Evolutionary conservation across 35 echinoderm and acorn worm species (phyloP).

Genomic region (Heliocidaris tuberculata): DNA sequence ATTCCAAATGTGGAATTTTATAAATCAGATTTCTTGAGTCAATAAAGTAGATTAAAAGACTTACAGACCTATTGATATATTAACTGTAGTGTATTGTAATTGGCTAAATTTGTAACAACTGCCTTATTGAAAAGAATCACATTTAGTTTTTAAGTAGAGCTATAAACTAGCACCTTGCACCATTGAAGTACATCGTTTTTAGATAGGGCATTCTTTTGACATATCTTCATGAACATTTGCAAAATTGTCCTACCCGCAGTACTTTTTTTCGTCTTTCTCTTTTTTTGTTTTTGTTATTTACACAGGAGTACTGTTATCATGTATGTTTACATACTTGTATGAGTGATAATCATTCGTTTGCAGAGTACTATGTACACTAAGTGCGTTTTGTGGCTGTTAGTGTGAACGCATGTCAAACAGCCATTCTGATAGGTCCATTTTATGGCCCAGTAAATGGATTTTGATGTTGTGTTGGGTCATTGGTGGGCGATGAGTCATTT

Average conservation of each 20-base stretch:
- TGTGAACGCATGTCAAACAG: not conserved
- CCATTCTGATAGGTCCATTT: not conserved
- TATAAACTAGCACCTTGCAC: not conserved
- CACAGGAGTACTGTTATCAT: not conserved
- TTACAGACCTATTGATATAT: too few relatives aligned
- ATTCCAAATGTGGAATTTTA: too few relatives aligned
- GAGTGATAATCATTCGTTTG: not conserved
- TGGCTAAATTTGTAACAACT: too few relatives aligned
- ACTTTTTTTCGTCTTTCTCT: not conserved
- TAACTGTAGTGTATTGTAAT: too few relatives aligned
- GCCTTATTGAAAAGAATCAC: too few relatives aligned
- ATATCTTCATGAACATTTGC: not conserved
- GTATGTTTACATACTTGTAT: not conserved
- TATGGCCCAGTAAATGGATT: conserved; percentile 44
- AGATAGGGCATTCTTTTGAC: not conserved
- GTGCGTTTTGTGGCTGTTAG: not conserved
- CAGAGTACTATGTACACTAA: not conserved
- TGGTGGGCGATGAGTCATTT: conserved; percentile 34
- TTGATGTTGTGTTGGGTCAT: conserved; percentile 40
- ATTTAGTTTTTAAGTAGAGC: too few relatives aligned
- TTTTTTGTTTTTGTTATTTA: not conserved
- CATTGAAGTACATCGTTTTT: not conserved
- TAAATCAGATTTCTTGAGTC: too few relatives aligned
- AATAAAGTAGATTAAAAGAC: too few relatives aligned
- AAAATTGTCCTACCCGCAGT: not conserved